phyloP scores from a whole-genome alignment of 2,113 vertebrate species.

The Nothocercus nigrocapillus region DNA sequence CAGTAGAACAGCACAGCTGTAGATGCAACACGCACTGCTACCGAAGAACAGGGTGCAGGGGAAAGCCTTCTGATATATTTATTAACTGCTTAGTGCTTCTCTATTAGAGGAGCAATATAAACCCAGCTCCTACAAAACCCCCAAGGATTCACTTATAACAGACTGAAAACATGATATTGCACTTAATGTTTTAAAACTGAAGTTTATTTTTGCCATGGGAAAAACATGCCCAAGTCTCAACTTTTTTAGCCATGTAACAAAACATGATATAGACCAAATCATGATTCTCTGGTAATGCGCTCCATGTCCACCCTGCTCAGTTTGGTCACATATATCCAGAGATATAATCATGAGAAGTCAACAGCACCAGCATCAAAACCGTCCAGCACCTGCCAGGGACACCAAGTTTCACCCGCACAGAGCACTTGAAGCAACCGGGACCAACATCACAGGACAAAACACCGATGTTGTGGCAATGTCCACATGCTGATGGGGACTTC shows the following conservation, averaged over 20 bases:
- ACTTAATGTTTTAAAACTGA: background rate
- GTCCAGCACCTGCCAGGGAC: background rate
- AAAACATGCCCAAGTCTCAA: background rate
- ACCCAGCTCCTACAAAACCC: background rate
- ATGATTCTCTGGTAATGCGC: background rate
- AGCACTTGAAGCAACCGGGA: background rate
- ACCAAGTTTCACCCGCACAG: background rate
- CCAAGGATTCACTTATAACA: background rate
- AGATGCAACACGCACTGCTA: conserved; percentile 21
- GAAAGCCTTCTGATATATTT: background rate
- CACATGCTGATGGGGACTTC: background rate
- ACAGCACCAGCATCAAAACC: background rate
- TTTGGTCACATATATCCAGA: background rate
- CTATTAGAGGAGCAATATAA: conserved; percentile 16
- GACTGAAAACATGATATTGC: background rate
- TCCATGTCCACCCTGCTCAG: background rate
- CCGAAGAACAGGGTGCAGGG: conserved; percentile 21
- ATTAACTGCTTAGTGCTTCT: background rate
- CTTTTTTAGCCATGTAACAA: background rate
- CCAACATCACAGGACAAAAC: background rate
- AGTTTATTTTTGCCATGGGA: background rate
- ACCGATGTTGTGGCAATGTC: background rate
- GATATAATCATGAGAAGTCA: background rate
- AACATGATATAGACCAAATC: background rate
- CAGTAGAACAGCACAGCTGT: background rate